Base-by-base conservation (phyloP, 2,888 invertebrate species). In the Drosophila colorata region DNA sequence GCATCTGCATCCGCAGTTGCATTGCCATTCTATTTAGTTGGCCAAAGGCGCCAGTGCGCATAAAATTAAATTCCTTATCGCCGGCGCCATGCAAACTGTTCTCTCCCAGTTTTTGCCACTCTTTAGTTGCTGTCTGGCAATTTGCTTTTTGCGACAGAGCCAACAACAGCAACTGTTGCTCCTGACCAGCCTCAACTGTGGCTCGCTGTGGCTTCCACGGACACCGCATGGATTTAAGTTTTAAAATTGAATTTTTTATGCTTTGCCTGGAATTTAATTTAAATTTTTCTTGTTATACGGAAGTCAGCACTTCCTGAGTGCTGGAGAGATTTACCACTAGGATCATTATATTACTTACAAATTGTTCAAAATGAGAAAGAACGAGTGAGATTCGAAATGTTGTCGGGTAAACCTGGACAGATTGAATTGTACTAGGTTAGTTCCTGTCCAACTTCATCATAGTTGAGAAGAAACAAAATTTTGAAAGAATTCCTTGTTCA, bases 1-100 rank as follows among this genome's bases (percentile, higher is more conserved):
- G 35, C 33, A 38, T 44, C 23, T 31, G 33, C 31, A 52, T 57
- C 52, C 51, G 59, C 33, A 56, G 38, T 25, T 48, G 46, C 11
- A 38, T 47, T 67, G 56, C 38, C 61, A 53, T 58, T 43, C 49
- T 55, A 61, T 65, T 65, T 56, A 51, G 48, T 51, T 64, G 52
- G 52, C 28, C 31, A 49, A 47, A 74, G 80, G 74, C 76, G 74
- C 64, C 73, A 69, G 63, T 48, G 77, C 59, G 77, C 60, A 71
- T 77, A 67, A 77, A 79, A 80, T 79, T 49, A 56, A 79, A 77
- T 74, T 78, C 65, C 71, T 78, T 78, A 77, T 77, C 70, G 67
- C 48, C 14, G 66, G 57, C 66, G 56, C 60, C 46, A 57, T 67
- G 48, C 14, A 41, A 44, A 57, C 46, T 28, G 43, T n/a, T 58